Base-by-base conservation (phyloP, 2,888 invertebrate species). In the Thecophora atra region DNA sequence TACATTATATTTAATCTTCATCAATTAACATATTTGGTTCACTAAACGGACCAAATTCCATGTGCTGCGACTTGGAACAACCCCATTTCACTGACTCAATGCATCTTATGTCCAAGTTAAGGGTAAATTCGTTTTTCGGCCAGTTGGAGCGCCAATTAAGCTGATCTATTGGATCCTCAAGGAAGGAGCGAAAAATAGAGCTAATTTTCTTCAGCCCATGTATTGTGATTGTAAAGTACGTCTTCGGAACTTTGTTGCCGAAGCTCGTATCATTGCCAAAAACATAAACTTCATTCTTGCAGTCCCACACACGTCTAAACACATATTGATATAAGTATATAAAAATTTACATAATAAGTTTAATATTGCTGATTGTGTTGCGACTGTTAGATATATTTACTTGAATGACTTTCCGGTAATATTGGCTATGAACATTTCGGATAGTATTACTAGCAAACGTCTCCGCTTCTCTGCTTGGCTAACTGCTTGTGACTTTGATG, bases 41-140 rank as follows among this genome's bases (percentile, higher is more conserved):
- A n/a, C n/a, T n/a, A n/a, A n/a, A n/a, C n/a, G 81, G 79, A 28
- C 79, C 79, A 68, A 81, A 76, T 72, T 82, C 80, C 70, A 81
- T 75, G 11, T 77, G 78, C 65, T 81, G 79, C 2, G 78, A 75
- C 54, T 78, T 79, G 19, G 76, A 78, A 72, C 81, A 81, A 24
- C 81, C 82, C 81, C n/a, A n/a, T n/a, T n/a, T n/a, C n/a, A n/a
- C n/a, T n/a, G n/a, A n/a, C n/a, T 80, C 79, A 24, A 76, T 78
- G 67, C 82, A 81, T 1, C 70, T 70, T n/a, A 82, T 79, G 71
- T 78, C 76, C 62, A 81, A 75, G 28, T 76, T 76, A 7, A 81
- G 76, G 3, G 77, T 75, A 72, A 82, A 82, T 26, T 76, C 81
- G 54, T 76, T 77, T 26, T 15, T 73, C 4, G 78, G 79, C 73